Evolutionary conservation across 2,797 vertebrate species (phyloP).

Genomic region (Chaenodraco wilsoni): DNA sequence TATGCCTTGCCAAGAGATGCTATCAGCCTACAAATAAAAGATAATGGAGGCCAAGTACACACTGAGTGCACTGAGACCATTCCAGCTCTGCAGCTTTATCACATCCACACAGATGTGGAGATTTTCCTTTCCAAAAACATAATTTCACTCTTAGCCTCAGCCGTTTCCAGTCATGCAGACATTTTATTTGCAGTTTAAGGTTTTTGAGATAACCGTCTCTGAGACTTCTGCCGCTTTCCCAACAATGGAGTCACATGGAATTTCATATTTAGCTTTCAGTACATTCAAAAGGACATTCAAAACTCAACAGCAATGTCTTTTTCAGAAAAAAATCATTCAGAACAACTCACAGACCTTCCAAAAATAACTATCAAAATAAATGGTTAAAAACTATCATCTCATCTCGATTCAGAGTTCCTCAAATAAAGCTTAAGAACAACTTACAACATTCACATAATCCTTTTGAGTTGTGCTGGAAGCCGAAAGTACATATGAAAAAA

Average conservation of each 20-base stretch:
- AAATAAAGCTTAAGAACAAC: constrained; percentile 9
- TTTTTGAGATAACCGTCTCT: constrained; percentile 30
- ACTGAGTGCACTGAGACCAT: constrained; percentile 67
- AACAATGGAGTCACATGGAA: constrained; percentile 11
- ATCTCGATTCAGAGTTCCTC: constrained; percentile 19
- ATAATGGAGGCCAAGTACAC: constrained; percentile 84
- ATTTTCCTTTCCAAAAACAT: constrained; percentile 60
- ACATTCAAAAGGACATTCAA: constrained; percentile 31
- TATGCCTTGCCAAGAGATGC: constrained; percentile 72
- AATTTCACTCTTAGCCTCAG: constrained; percentile 22
- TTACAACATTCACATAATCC: not conserved
- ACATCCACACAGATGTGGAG: constrained; percentile 64
- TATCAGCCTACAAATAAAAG: constrained; percentile 83
- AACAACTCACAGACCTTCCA: constrained; percentile 4
- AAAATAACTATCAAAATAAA: no score
- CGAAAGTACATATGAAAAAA: not conserved
- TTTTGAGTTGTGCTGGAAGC: not conserved
- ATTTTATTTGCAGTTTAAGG: constrained; percentile 36
- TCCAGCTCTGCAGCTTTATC: constrained; percentile 71
- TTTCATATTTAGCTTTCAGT: constrained; percentile 17
- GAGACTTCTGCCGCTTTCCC: constrained; percentile 21
- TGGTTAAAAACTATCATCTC: no score
- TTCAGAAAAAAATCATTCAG: constrained; percentile 10
- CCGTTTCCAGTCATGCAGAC: constrained; percentile 19
- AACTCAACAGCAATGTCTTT: constrained; percentile 13